Evolutionary conservation across 2,888 invertebrate genomes (phyloP).

Genomic region (Craniophora ligustri): DNA sequence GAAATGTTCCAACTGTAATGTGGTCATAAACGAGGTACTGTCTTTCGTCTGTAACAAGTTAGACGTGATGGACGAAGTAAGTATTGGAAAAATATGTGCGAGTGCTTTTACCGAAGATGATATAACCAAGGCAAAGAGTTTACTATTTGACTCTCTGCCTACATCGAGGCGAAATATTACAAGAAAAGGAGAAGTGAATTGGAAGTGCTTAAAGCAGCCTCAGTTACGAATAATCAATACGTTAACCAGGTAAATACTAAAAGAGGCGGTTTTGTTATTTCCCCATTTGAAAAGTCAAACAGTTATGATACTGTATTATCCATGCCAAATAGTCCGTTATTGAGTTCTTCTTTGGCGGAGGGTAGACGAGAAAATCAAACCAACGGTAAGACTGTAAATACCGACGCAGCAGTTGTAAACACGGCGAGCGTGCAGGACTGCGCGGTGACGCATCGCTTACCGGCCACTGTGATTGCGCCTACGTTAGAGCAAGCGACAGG

Average conservation of each 20-base stretch:
- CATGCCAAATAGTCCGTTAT: not conserved
- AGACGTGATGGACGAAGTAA: conserved; percentile 4
- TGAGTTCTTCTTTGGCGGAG: not conserved
- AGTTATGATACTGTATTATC: not conserved
- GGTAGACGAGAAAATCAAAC: not conserved
- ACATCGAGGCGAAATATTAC: not conserved
- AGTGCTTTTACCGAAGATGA: not conserved
- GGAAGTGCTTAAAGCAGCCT: not conserved
- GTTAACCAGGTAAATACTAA: no score
- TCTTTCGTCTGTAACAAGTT: conserved; percentile 1
- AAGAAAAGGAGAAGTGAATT: not conserved
- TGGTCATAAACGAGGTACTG: conserved; percentile 5
- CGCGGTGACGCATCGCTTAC: not conserved
- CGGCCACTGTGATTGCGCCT: no score
- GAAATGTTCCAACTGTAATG: conserved; percentile 5
- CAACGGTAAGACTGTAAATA: not conserved
- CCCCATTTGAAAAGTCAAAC: no score
- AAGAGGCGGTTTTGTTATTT: no score
- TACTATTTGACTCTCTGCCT: not conserved
- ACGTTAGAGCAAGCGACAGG: not conserved
- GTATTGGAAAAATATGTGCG: not conserved
- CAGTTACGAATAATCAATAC: no score
- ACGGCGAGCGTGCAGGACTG: not conserved
- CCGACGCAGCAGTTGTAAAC: not conserved
- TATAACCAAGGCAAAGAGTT: not conserved